phyloP scores from a whole-genome alignment of 1,140 invertebrate genomes.

The Drosophila kikkawai region DNA sequence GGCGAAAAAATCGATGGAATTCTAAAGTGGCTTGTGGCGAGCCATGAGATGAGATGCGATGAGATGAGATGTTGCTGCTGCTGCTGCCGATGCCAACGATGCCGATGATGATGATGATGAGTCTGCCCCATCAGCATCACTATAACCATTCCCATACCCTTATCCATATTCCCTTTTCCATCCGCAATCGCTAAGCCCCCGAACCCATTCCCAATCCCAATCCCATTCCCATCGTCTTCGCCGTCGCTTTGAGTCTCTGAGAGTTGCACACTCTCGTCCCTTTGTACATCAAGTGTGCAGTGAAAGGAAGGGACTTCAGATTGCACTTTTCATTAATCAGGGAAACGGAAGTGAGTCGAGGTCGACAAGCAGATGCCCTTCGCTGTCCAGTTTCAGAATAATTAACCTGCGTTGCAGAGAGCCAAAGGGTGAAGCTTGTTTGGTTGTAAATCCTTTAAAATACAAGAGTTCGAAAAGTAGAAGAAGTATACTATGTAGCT shows the following conservation, averaged over 20 bases:
- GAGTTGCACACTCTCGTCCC: constrained; percentile 60
- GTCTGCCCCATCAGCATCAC: constrained; percentile 25
- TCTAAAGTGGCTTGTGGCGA: constrained; percentile 71
- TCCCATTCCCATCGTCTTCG: constrained; percentile 44
- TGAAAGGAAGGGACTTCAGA: constrained; percentile 36
- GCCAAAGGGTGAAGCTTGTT: neutral
- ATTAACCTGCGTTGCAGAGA: constrained; percentile 6
- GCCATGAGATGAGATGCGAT: constrained; percentile 1
- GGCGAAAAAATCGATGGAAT: constrained; percentile 70
- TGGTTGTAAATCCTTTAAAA: neutral
- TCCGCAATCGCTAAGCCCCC: constrained; percentile 40
- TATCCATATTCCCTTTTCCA: constrained; percentile 19
- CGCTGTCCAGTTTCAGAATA: constrained; percentile 9
- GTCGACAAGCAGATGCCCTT: constrained; percentile 24
- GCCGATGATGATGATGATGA: constrained; percentile 27
- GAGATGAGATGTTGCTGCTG: neutral
- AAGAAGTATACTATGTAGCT: neutral
- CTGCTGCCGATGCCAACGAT: neutral
- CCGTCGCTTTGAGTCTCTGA: constrained; percentile 51
- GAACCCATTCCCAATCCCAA: constrained; percentile 10
- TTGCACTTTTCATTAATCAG: constrained; percentile 81
- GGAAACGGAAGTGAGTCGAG: constrained; percentile 42
- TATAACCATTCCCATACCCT: constrained; percentile 24
- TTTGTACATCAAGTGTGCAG: constrained; percentile 61
- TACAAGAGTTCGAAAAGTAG: neutral